Evolutionary conservation across 2,888 invertebrate genomes (phyloP).

Genomic region (Heliothis peltigera): DNA sequence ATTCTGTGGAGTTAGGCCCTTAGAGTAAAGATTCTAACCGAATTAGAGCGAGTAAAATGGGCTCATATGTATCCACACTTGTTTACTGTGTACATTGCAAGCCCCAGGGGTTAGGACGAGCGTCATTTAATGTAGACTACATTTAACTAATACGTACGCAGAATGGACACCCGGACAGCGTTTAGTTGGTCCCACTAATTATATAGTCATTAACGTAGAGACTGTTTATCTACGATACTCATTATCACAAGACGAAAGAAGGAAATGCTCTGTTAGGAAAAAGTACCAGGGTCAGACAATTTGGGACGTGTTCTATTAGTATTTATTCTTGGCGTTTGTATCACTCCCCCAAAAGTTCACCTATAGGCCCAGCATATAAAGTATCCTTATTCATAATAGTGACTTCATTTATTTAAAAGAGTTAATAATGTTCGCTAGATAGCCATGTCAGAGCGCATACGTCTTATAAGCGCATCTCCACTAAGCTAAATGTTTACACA

Average conservation of each 20-base stretch:
- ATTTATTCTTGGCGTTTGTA: neutral
- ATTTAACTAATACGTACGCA: constrained; percentile 28
- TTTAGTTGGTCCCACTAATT: constrained; percentile 48
- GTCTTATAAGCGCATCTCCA: neutral
- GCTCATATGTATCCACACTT: constrained; percentile 33
- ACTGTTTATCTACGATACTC: constrained; percentile 30
- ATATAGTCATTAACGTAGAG: constrained; percentile 49
- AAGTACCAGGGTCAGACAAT: neutral
- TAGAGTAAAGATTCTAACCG: constrained; percentile 50
- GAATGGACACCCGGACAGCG: constrained; percentile 13
- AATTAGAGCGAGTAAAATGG: constrained; percentile 37
- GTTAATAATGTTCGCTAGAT: neutral
- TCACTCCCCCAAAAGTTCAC: neutral
- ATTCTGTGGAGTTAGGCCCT: constrained; percentile 38
- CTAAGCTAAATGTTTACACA: constrained; percentile 22
- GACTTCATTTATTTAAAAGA: neutral
- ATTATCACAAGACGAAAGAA: constrained; percentile 16
- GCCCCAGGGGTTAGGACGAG: constrained; percentile 25
- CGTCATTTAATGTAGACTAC: constrained; percentile 50
- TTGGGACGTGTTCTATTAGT: neutral
- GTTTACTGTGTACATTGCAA: constrained; percentile 43
- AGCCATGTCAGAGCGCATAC: neutral
- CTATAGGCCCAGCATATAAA: neutral
- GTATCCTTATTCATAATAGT: neutral
- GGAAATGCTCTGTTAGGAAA: constrained; percentile 7